These are phyloP conservation scores for Marcusenius ussheri DNA, from an alignment of 2,113 vertebrate genomes.

Conservation along the genomic window DNA sequence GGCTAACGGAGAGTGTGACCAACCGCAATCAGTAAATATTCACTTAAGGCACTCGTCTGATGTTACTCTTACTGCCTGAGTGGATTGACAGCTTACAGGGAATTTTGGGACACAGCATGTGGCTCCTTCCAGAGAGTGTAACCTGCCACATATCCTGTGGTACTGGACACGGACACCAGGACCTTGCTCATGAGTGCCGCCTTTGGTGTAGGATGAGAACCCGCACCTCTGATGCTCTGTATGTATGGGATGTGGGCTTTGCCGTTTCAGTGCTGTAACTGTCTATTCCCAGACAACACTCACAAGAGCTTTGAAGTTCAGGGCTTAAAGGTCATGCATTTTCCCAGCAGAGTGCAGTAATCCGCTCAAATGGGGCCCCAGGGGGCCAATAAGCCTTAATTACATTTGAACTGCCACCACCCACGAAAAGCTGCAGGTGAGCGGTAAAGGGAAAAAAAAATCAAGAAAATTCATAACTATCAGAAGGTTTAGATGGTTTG, in stretches of 20 bases:
- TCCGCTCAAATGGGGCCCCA: neutral
- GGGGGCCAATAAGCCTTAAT: constrained; percentile 2
- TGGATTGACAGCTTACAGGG: neutral
- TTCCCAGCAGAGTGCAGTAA: neutral
- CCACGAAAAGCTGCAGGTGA: neutral
- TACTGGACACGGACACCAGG: neutral
- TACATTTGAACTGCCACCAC: neutral
- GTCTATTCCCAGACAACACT: neutral
- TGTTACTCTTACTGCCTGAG: neutral
- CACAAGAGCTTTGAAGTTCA: neutral
- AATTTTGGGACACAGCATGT: neutral
- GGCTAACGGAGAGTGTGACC: too few relatives aligned
- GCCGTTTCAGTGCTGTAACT: neutral
- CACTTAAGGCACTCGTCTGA: too few relatives aligned
- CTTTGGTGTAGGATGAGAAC: neutral
- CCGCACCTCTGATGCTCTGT: neutral
- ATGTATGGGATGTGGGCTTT: neutral
- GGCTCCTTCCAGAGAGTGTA: neutral
- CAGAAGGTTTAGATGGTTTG: neutral
- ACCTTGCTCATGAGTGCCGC: neutral
- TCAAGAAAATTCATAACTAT: neutral
- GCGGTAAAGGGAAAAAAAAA: too few relatives aligned
- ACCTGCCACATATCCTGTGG: neutral
- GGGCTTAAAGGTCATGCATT: neutral
- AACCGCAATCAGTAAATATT: neutral